Conservation (phyloP, 2,888 invertebrate species). For the Micoletzkya japonica region DNA sequence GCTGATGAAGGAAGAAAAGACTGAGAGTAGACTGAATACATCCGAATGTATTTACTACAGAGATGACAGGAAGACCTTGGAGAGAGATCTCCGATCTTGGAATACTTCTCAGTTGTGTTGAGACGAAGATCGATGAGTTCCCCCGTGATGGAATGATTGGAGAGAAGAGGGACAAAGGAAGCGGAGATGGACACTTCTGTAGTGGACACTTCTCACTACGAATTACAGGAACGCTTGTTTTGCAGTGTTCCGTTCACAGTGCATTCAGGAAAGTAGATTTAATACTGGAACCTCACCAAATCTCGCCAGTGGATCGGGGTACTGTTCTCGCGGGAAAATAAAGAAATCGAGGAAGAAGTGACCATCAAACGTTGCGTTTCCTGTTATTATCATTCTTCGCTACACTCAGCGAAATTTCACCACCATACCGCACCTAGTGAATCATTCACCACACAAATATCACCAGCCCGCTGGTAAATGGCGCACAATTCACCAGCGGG, state of each 20-base stretch:
- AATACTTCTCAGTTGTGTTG: constrained; percentile 22
- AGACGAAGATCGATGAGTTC: constrained; percentile 15
- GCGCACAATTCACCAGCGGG: too few species aligned
- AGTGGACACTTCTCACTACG: background rate
- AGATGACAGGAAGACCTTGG: constrained; percentile 2
- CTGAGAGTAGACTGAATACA: constrained; percentile 4
- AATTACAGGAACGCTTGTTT: background rate
- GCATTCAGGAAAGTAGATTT: background rate
- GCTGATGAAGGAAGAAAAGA: background rate
- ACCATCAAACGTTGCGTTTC: background rate
- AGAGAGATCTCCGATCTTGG: constrained; percentile 15
- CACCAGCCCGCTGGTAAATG: too few species aligned
- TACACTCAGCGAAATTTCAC: constrained; percentile 14
- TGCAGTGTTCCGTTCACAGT: background rate
- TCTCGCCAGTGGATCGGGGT: constrained; percentile 9
- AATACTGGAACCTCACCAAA: constrained; percentile 9
- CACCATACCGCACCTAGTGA: background rate
- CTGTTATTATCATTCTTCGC: background rate
- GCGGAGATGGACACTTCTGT: background rate
- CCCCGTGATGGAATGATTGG: constrained; percentile 2
- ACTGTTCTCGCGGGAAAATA: constrained; percentile 19
- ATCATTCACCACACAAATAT: background rate
- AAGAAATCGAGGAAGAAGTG: constrained; percentile 22
- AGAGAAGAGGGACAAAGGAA: background rate
- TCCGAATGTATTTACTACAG: background rate